phyloP scores from a whole-genome alignment of 2,888 invertebrate genomes.

The Plebejus argus region DNA sequence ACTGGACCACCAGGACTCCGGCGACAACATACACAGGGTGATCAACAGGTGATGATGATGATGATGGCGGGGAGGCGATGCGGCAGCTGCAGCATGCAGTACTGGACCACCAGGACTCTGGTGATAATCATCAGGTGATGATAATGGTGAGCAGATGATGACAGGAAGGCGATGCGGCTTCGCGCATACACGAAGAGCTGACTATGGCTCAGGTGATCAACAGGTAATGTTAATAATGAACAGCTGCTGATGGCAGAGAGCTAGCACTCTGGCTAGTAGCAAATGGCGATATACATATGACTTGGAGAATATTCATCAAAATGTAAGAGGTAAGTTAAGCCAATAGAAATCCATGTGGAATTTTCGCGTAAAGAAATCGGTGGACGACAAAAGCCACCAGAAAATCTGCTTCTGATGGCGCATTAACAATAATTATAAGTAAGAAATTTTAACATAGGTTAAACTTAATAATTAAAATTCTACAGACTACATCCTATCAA shows the following conservation, averaged over 20 bases:
- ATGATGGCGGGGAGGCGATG: slow-evolving; percentile 62
- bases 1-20: slow-evolving; percentile 60
- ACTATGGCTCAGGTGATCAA: slow-evolving; percentile 77
- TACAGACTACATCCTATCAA: too few relatives aligned
- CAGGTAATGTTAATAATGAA: slow-evolving; percentile 67
- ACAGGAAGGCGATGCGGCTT: slow-evolving; percentile 70
- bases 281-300: too few relatives aligned
- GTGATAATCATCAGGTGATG: slow-evolving; percentile 82
- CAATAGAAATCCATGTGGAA: neutral
- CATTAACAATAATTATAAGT: too few relatives aligned
- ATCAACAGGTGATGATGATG: slow-evolving; percentile 78
- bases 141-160: neutral
- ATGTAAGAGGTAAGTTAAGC: neutral
- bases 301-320: neutral
- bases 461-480: too few relatives aligned
- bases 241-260: slow-evolving; percentile 57
- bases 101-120: slow-evolving; percentile 60
- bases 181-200: slow-evolving; percentile 58
- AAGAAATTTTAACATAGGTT: too few relatives aligned
- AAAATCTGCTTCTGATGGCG: neutral
- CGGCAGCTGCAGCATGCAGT: slow-evolving; percentile 69
- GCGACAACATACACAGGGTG: slow-evolving; percentile 82
- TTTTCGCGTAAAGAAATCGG: neutral
- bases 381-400: neutral
- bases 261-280: too few relatives aligned